Evolutionary conservation across 2,888 invertebrate species (phyloP), one percentile per base, ranked within the genome.

Genomic region (Ophioninae sp.): DNA sequence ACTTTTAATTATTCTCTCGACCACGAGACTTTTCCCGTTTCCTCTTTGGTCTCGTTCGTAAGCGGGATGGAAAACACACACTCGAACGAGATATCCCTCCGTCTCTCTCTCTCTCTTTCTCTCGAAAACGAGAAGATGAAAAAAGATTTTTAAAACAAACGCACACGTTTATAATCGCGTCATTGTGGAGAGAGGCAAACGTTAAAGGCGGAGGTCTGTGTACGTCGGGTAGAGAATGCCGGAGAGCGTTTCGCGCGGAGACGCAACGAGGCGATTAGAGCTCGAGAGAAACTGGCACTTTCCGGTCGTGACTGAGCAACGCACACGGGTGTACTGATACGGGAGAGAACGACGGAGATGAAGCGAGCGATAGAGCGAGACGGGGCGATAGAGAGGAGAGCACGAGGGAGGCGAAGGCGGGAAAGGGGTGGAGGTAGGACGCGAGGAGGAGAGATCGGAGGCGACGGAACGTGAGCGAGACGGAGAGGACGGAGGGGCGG

Each of bases 251-350:
- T 84, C 73, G 83, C 85, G 86, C 85, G 85, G 84, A 82, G 81
- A 85, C 82, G 81, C 85, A 87, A 88, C 88, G 90, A 89, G 90
- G 88, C 91, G 91, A 90, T 90, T 89, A 90, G 89, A 85, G 85
- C 85, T 85, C 90, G 89, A 89, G 91, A 91, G 91, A 91, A 91
- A 91, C 91, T 91, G 91, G 91, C 91, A 91, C 91, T 91, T 91
- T 91, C 91, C 91, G 90, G 91, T 90, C 89, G 90, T 87, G 89
- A 89, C 88, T 85, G 85, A 86, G 79, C 85, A 80, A 86, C 85
- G 86, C 86, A 86, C 86, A 85, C 86, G 83, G 81, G 67, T 82
- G 82, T 75, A 86, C 86, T 85, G 85, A 86, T 85, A 84, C 86
- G 80, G 79, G 77, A 83, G 82, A 72, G 84, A 78, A 83, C 82